phyloP scores from a whole-genome alignment of 2,797 vertebrate species.

The Epinephelus malabaricus region DNA sequence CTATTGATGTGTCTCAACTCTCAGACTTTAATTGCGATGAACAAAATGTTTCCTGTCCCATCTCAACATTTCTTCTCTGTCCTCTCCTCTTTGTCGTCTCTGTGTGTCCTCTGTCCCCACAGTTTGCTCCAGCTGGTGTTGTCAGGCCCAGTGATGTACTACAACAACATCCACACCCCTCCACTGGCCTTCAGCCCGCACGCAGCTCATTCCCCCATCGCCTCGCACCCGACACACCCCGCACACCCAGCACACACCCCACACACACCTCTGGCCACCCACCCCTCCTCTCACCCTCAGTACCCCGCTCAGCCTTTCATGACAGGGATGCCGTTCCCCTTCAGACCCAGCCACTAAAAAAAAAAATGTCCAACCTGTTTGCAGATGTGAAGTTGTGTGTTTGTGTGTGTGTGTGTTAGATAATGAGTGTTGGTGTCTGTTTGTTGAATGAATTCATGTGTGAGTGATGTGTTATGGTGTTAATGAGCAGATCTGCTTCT shows the following conservation, averaged over 20 bases:
- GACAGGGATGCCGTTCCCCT: slow-evolving; percentile 91
- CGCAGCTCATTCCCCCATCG: slow-evolving; percentile 76
- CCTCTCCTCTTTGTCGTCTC: neutral
- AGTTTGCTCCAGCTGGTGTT: slow-evolving; percentile 98
- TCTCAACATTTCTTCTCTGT: neutral
- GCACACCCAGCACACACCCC: slow-evolving; percentile 65
- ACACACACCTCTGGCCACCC: slow-evolving; percentile 74
- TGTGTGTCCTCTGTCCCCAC: slow-evolving; percentile 33
- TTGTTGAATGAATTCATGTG: slow-evolving; percentile 28
- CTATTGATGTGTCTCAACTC: no score
- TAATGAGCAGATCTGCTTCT: slow-evolving; percentile 40
- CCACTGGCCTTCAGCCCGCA: slow-evolving; percentile 89
- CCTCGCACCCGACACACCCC: slow-evolving; percentile 71
- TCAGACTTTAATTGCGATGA: no score
- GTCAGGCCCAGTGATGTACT: slow-evolving; percentile 95
- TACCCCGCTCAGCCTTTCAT: slow-evolving; percentile 88
- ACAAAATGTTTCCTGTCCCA: neutral
- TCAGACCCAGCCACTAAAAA: slow-evolving; percentile 92
- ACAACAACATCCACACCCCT: slow-evolving; percentile 95
- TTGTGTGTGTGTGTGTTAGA: slow-evolving; percentile 1
- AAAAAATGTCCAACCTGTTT: neutral
- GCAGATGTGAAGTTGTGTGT: slow-evolving; percentile 31
- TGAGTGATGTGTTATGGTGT: slow-evolving; percentile 41
- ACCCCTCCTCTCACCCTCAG: slow-evolving; percentile 80
- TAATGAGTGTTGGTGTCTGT: slow-evolving; percentile 4